A percentile compares a stretch with the other conserved stretches of the same genome.
Evolutionary conservation across 2,888 invertebrate species (phyloP).

Genomic region (Philonicus albiceps): DNA sequence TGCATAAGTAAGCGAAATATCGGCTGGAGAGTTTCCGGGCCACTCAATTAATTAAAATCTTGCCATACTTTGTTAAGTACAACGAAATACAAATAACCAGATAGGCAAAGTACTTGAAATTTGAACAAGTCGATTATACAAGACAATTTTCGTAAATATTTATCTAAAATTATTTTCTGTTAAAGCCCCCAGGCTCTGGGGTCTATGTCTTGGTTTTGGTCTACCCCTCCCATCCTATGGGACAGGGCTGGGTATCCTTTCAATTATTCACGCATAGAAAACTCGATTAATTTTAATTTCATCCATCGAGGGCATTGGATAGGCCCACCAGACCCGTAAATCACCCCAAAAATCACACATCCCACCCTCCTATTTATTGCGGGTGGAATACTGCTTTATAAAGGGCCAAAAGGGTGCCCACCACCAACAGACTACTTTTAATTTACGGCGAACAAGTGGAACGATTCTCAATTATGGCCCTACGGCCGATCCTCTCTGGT

Average conservation of each 20-base stretch:
- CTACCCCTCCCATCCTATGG: not conserved
- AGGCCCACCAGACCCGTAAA: not conserved
- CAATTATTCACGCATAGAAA: constrained; percentile 22
- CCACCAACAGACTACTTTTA: constrained; percentile 24
- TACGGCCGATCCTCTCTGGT: constrained; percentile 30
- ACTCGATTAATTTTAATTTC: constrained; percentile 30
- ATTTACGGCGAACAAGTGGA: constrained; percentile 42
- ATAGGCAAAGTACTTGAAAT: not conserved
- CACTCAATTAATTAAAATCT: not conserved
- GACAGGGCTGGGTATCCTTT: not conserved
- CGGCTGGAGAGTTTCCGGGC: not conserved
- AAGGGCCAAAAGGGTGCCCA: not conserved
- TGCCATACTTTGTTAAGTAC: not conserved
- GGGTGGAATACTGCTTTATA: not conserved
- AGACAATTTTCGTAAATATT: not conserved
- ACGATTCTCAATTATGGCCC: constrained; percentile 45
- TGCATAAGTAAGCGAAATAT: not conserved
- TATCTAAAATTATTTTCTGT: not conserved
- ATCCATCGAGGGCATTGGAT: not conserved
- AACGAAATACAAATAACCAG: not conserved
- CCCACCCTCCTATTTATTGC: not conserved
- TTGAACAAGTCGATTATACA: not conserved
- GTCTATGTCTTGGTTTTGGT: not conserved
- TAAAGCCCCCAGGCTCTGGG: not conserved
- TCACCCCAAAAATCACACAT: constrained; percentile 18